A percentile compares a stretch with the other conserved stretches of the same genome.
Conservation (phyloP, 2,888 invertebrate species). For the Campoplex nolae region DNA sequence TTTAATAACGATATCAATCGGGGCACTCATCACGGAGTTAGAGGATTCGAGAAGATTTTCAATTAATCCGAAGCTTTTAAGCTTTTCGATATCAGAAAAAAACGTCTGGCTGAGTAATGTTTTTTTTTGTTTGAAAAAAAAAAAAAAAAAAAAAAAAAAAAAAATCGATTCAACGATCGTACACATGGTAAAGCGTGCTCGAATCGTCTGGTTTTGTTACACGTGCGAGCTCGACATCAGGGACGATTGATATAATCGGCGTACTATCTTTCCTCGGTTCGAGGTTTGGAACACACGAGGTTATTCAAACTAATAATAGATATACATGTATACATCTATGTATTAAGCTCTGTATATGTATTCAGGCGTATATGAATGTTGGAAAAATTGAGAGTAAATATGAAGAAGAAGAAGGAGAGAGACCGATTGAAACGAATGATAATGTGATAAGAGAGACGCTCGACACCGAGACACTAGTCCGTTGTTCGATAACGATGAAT, state of each 20-base stretch:
- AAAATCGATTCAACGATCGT: slow-evolving; percentile 31
- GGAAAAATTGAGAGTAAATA: background rate
- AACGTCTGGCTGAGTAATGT: background rate
- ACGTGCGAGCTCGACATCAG: slow-evolving; percentile 52
- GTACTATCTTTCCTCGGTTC: slow-evolving; percentile 35
- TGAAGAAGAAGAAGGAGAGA: background rate
- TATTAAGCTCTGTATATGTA: background rate
- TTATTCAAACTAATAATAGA: slow-evolving; percentile 15
- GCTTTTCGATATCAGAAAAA: background rate
- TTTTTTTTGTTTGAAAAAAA: background rate
- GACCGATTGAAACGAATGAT: background rate
- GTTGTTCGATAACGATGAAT: slow-evolving; percentile 50
- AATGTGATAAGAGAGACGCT: slow-evolving; percentile 31
- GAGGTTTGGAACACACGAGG: slow-evolving; percentile 22
- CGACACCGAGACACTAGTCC: slow-evolving; percentile 34
- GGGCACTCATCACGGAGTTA: background rate
- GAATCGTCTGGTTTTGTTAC: slow-evolving; percentile 10
- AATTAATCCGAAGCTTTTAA: background rate
- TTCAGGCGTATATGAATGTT: background rate
- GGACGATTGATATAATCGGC: slow-evolving; percentile 48
- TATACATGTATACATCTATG: background rate
- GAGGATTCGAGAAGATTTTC: too few species aligned
- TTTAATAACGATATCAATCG: background rate
- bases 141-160: background rate
- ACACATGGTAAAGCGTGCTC: slow-evolving; percentile 11